These are phyloP conservation scores for Pelobates fuscus DNA, from an alignment of 2,113 vertebrate genomes.

Conservation along the genomic window DNA sequence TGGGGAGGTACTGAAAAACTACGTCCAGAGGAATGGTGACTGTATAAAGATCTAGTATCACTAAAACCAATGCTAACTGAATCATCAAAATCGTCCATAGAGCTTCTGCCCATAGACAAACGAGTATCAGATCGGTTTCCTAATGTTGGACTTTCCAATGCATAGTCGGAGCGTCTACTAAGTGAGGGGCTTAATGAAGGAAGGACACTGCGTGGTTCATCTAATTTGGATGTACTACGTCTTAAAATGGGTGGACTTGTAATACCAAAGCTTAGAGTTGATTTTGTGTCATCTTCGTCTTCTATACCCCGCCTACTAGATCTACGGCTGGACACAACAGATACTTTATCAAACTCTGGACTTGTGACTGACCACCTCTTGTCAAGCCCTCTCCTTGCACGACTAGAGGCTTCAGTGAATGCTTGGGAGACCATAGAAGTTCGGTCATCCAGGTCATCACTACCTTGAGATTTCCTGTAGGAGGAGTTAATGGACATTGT, in stretches of 20 bases:
- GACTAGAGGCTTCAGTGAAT: conserved; percentile 73
- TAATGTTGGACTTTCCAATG: conserved; percentile 66
- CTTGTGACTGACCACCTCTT: conserved; percentile 78
- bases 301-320: conserved; percentile 70
- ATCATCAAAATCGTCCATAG: conserved; percentile 80
- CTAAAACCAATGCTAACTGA: conserved; percentile 68
- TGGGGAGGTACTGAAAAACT: conserved; percentile 88
- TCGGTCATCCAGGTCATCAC: conserved; percentile 62
- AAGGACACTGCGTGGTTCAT: conserved; percentile 60
- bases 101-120: conserved; percentile 75
- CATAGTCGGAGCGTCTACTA: conserved; percentile 58
- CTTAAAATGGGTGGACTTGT: conserved; percentile 69
- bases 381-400: conserved; percentile 74
- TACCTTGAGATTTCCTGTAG: conserved; percentile 62
- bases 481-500: conserved; percentile 60
- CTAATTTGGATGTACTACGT: conserved; percentile 69
- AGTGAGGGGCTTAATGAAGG: conserved; percentile 64
- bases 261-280: conserved; percentile 75
- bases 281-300: conserved; percentile 72
- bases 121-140: conserved; percentile 74
- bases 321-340: conserved; percentile 71
- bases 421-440: conserved; percentile 75
- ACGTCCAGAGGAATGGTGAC: conserved; percentile 78
- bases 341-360: conserved; percentile 77
- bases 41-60: conserved; percentile 70